These are phyloP conservation scores for Micronycteris hirsuta DNA, from an alignment of 2,113 vertebrate genomes.

Conservation along the genomic window DNA sequence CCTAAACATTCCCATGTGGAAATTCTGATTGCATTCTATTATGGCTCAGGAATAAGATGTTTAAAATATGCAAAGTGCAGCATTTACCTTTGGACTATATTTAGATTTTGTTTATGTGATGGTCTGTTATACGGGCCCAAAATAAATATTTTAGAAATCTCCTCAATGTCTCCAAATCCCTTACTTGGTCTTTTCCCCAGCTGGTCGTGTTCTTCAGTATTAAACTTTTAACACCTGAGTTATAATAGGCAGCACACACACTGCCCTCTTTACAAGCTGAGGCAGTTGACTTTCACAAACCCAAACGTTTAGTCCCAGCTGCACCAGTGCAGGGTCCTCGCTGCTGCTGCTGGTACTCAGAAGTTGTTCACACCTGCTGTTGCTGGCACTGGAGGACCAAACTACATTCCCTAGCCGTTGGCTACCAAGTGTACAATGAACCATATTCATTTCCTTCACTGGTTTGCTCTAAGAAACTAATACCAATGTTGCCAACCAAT, in stretches of 20 bases:
- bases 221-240: slow-evolving; percentile 8
- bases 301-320: neutral
- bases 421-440: neutral
- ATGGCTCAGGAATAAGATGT: neutral
- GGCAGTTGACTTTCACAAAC: neutral
- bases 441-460: neutral
- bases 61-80: slow-evolving; percentile 25
- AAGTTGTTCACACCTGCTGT: neutral
- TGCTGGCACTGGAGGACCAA: neutral
- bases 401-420: neutral
- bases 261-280: neutral
- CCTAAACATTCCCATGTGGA: neutral
- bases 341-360: no score
- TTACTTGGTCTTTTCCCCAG: neutral
- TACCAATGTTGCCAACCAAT: neutral
- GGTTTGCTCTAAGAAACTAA: neutral
- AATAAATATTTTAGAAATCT: slow-evolving; percentile 53
- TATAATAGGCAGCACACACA: neutral
- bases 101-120: slow-evolving; percentile 47
- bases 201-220: neutral
- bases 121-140: neutral
- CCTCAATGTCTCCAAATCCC: neutral
- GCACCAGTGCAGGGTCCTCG: fast-evolving
- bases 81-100: slow-evolving; percentile 11
- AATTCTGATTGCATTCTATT: slow-evolving; percentile 7